Evolutionary conservation across 2,797 vertebrate species (phyloP).

Genomic region (Chromobotia macracanthus): DNA sequence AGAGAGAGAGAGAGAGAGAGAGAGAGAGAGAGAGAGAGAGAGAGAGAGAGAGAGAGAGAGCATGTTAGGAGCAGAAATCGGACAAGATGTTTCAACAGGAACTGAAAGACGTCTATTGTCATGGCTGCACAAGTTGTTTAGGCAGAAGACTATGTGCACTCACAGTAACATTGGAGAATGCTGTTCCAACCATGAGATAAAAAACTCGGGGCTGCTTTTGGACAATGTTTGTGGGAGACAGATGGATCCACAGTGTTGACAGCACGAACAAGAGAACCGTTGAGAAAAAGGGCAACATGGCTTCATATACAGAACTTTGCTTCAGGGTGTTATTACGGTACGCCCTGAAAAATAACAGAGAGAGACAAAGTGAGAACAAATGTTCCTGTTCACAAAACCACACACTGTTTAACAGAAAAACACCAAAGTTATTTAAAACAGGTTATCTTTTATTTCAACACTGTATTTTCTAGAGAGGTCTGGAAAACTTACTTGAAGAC

Average conservation of each 20-base stretch:
- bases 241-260: constrained; percentile 84
- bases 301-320: constrained; percentile 87
- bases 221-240: constrained; percentile 85
- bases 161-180: constrained; percentile 94
- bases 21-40: not conserved
- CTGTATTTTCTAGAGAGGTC: not conserved
- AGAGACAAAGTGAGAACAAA: not conserved
- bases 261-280: constrained; percentile 88
- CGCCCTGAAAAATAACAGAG: constrained; percentile 73
- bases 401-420: constrained; percentile 3
- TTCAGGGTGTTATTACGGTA: constrained; percentile 87
- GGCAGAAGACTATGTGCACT: constrained; percentile 62
- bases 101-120: constrained; percentile 23
- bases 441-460: too few species aligned
- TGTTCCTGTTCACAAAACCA: not conserved
- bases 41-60: not conserved
- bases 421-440: not conserved
- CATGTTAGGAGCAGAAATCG: constrained; percentile 19
- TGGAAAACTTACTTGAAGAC: constrained; percentile 85
- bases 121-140: not conserved
- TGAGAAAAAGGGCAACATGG: constrained; percentile 90
- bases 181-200: constrained; percentile 97
- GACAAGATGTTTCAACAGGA: constrained; percentile 11
- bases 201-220: constrained; percentile 87
- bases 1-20: not conserved